Base-by-base conservation (phyloP, 1,140 invertebrate species). In the Eulimnadia texana region DNA sequence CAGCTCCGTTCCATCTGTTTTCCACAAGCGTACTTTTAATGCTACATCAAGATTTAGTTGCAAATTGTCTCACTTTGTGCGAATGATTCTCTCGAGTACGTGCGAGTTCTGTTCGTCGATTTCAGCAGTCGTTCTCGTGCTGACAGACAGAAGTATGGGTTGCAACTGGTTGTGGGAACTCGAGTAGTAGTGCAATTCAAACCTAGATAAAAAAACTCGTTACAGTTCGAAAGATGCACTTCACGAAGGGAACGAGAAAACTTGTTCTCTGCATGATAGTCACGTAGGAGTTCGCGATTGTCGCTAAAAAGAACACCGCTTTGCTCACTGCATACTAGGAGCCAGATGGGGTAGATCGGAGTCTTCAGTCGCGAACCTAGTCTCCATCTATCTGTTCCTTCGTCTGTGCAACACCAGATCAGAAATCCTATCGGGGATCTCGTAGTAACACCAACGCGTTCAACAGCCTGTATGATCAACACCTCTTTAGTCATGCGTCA, bases 311-410 rank as follows among this genome's bases (percentile, higher is more conserved):
- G 72, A 1, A 90, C 77, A 1, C 86, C 87, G 65, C 80, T 86
- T 67, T 86, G 83, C 0, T 83, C 83, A 2, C 81, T 79, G 63
- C 84, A 83, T 54, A 80, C 78, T 0, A 85, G 83, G 3, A 87
- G 66, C 88, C 88, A 90, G 66, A 90, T 84, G 3, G 88, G 88
- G 33, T 83, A 72, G 67, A 81, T 84, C 23, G 88, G 88, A 2
- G 88, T 91, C 70, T 90, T 90, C 49, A 90, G 70, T 25, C 88
- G 78, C 1, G 86, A 89, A 16, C 87, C 87, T 3, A 86, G 83
- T 62, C 81, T 74, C 61, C 73, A 77, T 59, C 61, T n/a, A n/a
- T 27, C 53, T 27, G 56, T 64, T 19, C 28, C 58, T 0, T 62
- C 76, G 9, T 78, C 77, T 6, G 78, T 79, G 23, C 59, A 49